Evolutionary conservation across 2,888 invertebrate genomes (phyloP), one percentile per base, ranked within the genome.

Genomic region (Patella depressa): DNA sequence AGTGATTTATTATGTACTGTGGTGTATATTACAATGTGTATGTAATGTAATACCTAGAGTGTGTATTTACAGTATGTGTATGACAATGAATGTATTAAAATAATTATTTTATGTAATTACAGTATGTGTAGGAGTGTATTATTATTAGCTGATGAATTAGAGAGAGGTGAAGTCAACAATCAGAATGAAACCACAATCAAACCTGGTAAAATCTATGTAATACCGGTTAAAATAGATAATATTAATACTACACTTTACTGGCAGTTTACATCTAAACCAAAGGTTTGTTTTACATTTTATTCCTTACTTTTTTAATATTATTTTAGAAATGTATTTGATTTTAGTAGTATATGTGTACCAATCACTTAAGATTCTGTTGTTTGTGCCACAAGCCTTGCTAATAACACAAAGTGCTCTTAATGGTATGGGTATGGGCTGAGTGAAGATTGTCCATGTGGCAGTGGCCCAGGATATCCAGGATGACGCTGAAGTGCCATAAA

Each of bases 201-300:
- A 75, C 87, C 91, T 4, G 91, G 91, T 0, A 87, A 85, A 73
- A 86, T 83, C 29, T 90, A 87, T 81, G 86, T 87, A 74, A 86
- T 92, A 12, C 91, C 91, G 14, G 85, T 92, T 9, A 75, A 86
- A 69, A 82, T 88, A 9, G 86, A 88, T 24, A 81, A 82, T 24
- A 77, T 84, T 7, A 86, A 87, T 19, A 85, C 88, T 29, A 85
- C 86, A 59, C 84, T 92, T 45, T 85, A 84, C 71, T 92, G 92
- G 92, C 88, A 89, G 79, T 91, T 92, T 80, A 86, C 89, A 1
- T 89, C 91, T 5, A 85, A 89, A 57, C 90, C 91, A 24, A 91
- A 92, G 88, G 92, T 91, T 82, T 69, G 72, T 45, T 53, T 57
- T 73, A 71, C 65, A 17, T 14, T 76, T 45, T 45, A 45, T 45